A percentile compares a stretch with the other conserved stretches of the same genome.
These are phyloP conservation scores for Ellobium chinense DNA, from an alignment of 2,888 invertebrate species.

Conservation along the genomic window DNA sequence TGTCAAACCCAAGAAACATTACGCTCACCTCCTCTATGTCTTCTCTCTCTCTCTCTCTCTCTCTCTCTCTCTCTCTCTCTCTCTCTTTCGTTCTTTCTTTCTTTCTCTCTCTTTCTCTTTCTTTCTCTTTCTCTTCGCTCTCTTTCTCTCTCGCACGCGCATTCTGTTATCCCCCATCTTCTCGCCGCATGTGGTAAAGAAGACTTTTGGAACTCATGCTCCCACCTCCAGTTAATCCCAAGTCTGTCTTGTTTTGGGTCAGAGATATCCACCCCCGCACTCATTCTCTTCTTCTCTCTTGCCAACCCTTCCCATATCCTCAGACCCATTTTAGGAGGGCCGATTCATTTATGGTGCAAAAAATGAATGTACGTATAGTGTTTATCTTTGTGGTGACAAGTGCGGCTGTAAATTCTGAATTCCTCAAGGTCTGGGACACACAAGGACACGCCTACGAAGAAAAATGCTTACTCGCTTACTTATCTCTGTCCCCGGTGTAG, in stretches of 20 bases:
- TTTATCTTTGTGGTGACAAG: not conserved
- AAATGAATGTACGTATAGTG: no score
- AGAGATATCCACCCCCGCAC: no score
- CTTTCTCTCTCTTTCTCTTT: not conserved
- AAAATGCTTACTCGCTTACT: not conserved
- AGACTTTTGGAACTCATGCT: no score
- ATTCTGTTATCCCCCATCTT: not conserved
- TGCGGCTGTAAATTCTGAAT: constrained; percentile 5
- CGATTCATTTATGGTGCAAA: no score
- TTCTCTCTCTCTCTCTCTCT: not conserved
- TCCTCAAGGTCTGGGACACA: not conserved
- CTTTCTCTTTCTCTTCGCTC: constrained; percentile 1
- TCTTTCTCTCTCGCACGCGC: not conserved
- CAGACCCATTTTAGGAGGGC: no score
- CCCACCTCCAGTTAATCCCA: no score
- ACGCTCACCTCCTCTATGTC: not conserved
- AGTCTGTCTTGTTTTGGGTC: no score
- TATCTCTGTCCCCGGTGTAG: not conserved
- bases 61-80: not conserved
- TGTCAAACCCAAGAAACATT: no score
- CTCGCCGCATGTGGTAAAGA: no score
- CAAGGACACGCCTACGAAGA: no score
- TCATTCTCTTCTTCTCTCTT: no score
- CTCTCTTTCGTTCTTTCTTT: not conserved
- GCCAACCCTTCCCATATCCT: no score